Base-by-base conservation (phyloP, 2,888 invertebrate genomes). In the Halictus quadricinctus region DNA sequence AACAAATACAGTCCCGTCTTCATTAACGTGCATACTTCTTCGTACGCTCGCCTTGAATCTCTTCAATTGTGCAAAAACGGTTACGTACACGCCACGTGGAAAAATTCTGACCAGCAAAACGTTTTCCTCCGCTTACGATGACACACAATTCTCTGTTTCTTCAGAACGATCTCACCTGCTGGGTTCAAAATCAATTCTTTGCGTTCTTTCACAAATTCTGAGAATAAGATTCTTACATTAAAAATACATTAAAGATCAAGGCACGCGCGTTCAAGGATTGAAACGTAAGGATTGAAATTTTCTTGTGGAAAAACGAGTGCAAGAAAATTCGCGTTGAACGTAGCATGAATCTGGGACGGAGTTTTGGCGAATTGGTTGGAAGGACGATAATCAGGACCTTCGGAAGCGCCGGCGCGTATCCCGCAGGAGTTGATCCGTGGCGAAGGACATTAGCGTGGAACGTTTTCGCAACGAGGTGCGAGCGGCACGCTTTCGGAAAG, bases 391-490 rank as follows among this genome's bases (percentile, higher is more conserved):
- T 54, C 54, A 21, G 21, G 54, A 54, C 21, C 21, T 21, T 1
- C 54, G 54, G 8, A 2, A 21, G 21, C 54, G 0, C 2, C 21
- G 21, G 21, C 54, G 21, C 50, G 18, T 54, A 21, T 54, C 21
- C 21, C 54, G 54, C 54, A 54, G 43, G 41, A 43, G 25, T 15
- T 29, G 75, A 54, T 25, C 50, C 69, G 50, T 50, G 18, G 41
- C 69, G n/a, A 76, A 76, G 66, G 73, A 36, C 41, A 41, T 54
- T 10, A 18, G 50, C 29, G 3, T 29, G 41, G 58, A 66, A 36
- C 64, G 69, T 76, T 81, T 74, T 79, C 79, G 69, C 73, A 69
- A 70, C 74, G 72, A 78, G 72, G 73, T 48, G 69, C 66, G 36
- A 50, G 60, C 48, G 70, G 70, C 70, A 66, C 66, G 76, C 69